Percentiles rank a stretch among this genome's conserved stretches.
Evolutionary conservation across 1,140 invertebrate genomes (phyloP).

Genomic region (Heterodera schachtii): DNA sequence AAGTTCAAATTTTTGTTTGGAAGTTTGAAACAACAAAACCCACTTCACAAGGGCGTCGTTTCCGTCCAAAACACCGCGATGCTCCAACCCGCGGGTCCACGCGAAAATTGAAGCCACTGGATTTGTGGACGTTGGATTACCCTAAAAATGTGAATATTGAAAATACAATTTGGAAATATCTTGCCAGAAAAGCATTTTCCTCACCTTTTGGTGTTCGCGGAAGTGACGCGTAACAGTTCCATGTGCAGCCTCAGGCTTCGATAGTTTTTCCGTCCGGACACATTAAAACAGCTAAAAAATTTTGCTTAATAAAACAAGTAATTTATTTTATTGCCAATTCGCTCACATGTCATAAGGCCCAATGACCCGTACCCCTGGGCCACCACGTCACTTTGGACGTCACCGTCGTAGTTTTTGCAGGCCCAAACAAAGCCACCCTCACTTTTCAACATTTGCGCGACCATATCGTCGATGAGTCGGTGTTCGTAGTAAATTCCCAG

Average conservation of each 20-base stretch:
- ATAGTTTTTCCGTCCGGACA: constrained; percentile 95
- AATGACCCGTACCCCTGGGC: constrained; percentile 75
- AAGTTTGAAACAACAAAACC: not conserved
- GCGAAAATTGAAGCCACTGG: constrained; percentile 90
- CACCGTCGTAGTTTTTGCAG: constrained; percentile 98
- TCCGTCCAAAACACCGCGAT: constrained; percentile 88
- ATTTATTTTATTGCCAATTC: not conserved
- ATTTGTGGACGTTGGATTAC: constrained; percentile 63
- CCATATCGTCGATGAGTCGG: constrained; percentile 89
- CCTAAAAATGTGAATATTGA: constrained; percentile 40
- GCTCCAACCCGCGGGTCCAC: constrained; percentile 87
- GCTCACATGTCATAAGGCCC: constrained; percentile 83
- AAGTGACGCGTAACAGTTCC: constrained; percentile 95
- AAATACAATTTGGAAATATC: not conserved
- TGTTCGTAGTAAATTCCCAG: constrained; percentile 93
- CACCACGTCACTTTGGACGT: constrained; percentile 87
- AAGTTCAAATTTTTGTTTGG: too few species aligned
- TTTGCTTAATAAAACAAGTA: not conserved
- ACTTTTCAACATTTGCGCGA: constrained; percentile 95
- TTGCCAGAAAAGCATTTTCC: not conserved
- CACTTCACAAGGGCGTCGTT: constrained; percentile 71
- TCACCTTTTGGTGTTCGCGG: constrained; percentile 77
- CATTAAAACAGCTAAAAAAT: constrained; percentile 74
- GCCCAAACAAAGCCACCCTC: constrained; percentile 99
- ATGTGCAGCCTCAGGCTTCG: constrained; percentile 94